Percentiles rank a stretch among this genome's conserved stretches.
These are phyloP conservation scores for Oncorhynchus kisutch DNA, from an alignment of 2,113 vertebrate genomes.

Conservation along the genomic window DNA sequence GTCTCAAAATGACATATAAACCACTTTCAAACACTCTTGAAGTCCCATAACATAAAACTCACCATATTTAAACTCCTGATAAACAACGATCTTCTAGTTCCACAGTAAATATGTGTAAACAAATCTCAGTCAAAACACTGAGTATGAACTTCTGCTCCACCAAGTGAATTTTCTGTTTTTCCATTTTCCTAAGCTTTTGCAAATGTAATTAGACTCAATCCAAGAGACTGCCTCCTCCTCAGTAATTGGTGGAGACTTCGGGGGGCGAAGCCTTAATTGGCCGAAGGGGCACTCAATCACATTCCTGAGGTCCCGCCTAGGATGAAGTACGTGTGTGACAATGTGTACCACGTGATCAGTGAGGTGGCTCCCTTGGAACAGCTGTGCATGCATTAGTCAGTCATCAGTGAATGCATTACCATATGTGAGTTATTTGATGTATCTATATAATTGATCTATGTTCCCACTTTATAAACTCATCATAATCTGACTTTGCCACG, in stretches of 20 bases:
- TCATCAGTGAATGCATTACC: neutral
- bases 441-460: no score
- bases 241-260: constrained; percentile 53
- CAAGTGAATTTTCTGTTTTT: constrained; percentile 16
- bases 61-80: constrained; percentile 46
- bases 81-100: neutral
- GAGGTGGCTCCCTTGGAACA: constrained; percentile 55
- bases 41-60: constrained; percentile 35
- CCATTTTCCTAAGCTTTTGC: constrained; percentile 27
- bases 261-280: constrained; percentile 48
- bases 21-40: neutral
- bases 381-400: constrained; percentile 39
- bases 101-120: neutral
- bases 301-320: constrained; percentile 27
- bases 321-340: constrained; percentile 38
- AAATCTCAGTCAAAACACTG: constrained; percentile 20
- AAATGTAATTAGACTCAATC: constrained; percentile 54
- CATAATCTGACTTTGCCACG: neutral
- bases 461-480: no score
- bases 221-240: constrained; percentile 16
- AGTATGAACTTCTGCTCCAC: constrained; percentile 21
- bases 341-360: constrained; percentile 63
- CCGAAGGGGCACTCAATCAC: constrained; percentile 42
- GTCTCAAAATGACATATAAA: neutral
- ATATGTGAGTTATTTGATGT: no score